Base-by-base conservation (phyloP, 2,113 vertebrate genomes). In the Pithys albifrons region DNA sequence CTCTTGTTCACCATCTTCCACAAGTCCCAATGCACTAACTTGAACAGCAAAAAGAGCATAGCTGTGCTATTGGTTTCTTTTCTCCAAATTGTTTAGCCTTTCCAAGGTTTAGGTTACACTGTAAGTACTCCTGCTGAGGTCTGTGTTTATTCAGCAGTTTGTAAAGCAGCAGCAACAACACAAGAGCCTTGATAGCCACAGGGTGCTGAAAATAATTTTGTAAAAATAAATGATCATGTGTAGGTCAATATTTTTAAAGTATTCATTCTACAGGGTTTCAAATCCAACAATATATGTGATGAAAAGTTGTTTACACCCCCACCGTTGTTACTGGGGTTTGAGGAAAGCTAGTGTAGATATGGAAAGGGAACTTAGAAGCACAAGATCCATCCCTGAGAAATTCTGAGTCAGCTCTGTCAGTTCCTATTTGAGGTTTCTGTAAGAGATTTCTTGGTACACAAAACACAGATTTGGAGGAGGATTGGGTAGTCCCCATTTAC, bases 11-110 rank as follows among this genome's bases (percentile, higher is more conserved):
- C 3, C 6, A 20, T 17, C 12, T 76, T 79, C 66, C 28, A 39
- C 2, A 2, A 7, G n/a, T 24, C 41, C 17, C 1, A 9, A 57
- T 7, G 37, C 1, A 1, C 14, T 65, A 52, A 51, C 6, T 15
- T 5, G 1, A 85, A 49, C 3, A 59, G 51, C 55, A 94, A 58
- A 73, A 86, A 29, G 19, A 84, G 14, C 0, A 1, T 20, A 76
- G 37, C 43, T 46, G 11, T 73, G 17, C 23, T 61, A 37, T 70
- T 83, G 19, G 28, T 92, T 83, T 86, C 33, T 88, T 80, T 89
- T 10, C 24, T 5, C 25, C 23, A 12, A 12, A 14, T 8, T 67
- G 28, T 48, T 88, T 55, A 35, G 13, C 57, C 1, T 1, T 12
- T 35, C 15, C 2, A 1, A 67, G 17, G 16, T 57, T 93, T 65